Evolutionary conservation across 2,113 vertebrate species (phyloP).

Genomic region (Phaethon lepturus): DNA sequence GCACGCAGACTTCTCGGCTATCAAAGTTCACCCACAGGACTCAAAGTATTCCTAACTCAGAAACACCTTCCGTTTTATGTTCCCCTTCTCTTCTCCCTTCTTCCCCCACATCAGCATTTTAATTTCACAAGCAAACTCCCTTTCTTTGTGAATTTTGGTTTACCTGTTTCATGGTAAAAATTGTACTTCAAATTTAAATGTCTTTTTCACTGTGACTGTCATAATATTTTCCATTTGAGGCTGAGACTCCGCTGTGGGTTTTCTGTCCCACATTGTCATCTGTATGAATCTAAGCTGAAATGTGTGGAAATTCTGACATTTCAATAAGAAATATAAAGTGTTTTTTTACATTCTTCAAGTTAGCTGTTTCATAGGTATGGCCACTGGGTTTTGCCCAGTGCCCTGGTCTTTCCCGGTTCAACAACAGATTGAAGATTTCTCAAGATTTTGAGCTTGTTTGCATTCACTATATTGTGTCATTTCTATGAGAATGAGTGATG

Average conservation of each 20-base stretch:
- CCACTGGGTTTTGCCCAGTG: conserved; percentile 40
- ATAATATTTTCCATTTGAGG: conserved; percentile 62
- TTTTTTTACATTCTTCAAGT: not conserved
- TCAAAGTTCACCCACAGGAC: conserved; percentile 57
- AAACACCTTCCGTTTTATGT: not conserved
- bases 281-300: conserved; percentile 43
- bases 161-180: conserved; percentile 61
- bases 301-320: conserved; percentile 59
- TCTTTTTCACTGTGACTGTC: conserved; percentile 57
- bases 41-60: conserved; percentile 38
- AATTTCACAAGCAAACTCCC: conserved; percentile 4
- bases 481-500: not conserved
- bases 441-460: not conserved
- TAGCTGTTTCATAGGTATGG: conserved; percentile 7
- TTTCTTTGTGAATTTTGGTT: conserved; percentile 24
- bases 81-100: not conserved
- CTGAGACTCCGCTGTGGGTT: conserved; percentile 62
- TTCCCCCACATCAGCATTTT: not conserved
- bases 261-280: conserved; percentile 51
- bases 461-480: not conserved
- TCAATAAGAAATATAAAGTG: conserved; percentile 19
- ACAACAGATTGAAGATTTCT: not conserved
- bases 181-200: conserved; percentile 39
- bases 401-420: conserved; percentile 41
- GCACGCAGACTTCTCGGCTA: conserved; percentile 17